These are phyloP conservation scores for Danaus melanippus DNA, from an alignment of 1,140 invertebrate species.

Conservation along the genomic window DNA sequence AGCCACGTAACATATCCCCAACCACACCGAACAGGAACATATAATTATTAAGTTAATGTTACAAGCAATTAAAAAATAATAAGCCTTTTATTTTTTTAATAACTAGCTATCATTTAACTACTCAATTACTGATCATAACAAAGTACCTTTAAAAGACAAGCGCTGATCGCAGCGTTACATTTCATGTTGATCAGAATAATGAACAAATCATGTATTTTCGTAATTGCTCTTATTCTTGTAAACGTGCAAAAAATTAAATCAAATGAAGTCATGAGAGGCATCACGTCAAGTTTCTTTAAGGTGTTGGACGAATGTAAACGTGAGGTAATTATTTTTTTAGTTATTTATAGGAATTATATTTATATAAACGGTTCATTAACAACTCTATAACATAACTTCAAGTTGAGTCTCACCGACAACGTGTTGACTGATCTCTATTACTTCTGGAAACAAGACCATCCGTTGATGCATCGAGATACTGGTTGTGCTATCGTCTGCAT, in stretches of 20 bases:
- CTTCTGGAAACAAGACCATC: constrained; percentile 44
- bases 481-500: constrained; percentile 52
- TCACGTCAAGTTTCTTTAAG: constrained; percentile 28
- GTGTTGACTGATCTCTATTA: constrained; percentile 39
- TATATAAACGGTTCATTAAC: neutral
- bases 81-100: too few relatives aligned
- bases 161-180: too few relatives aligned
- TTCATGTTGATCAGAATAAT: too few relatives aligned
- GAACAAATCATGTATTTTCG: too few relatives aligned
- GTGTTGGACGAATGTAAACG: constrained; percentile 42
- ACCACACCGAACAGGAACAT: too few relatives aligned
- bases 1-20: too few relatives aligned
- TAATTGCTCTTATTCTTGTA: too few relatives aligned
- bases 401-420: constrained; percentile 38
- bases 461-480: constrained; percentile 31
- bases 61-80: too few relatives aligned
- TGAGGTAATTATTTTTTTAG: constrained; percentile 30
- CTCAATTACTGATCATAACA: too few relatives aligned
- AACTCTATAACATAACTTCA: constrained; percentile 5
- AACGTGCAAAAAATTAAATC: constrained; percentile 8
- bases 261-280: constrained; percentile 22
- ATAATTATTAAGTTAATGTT: too few relatives aligned
- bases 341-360: constrained; percentile 2
- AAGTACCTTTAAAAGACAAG: too few relatives aligned
- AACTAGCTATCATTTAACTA: too few relatives aligned